Percentiles rank a stretch among this genome's conserved stretches.
phyloP scores from a whole-genome alignment of 1,140 invertebrate genomes.

The Argopecten irradians region DNA sequence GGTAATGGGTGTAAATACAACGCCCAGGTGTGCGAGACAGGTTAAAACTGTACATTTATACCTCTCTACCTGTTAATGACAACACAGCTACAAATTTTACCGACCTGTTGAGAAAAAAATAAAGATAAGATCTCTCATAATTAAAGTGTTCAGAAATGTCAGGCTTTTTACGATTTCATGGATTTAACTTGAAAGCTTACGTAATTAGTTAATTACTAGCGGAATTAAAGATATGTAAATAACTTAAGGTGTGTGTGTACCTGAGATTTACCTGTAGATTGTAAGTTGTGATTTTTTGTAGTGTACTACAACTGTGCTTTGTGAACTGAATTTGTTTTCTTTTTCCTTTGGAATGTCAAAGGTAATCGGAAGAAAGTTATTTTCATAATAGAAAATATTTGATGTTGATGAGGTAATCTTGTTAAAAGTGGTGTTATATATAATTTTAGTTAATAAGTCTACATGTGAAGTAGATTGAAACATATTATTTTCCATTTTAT shows the following conservation, averaged over 20 bases:
- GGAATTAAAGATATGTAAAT: slow-evolving; percentile 13
- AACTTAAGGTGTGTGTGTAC: not conserved
- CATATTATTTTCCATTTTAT: too few relatives aligned
- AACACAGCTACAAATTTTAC: not conserved
- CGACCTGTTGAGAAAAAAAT: not conserved
- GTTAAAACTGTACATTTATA: slow-evolving; percentile 17
- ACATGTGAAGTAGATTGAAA: too few relatives aligned
- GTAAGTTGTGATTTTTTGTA: not conserved
- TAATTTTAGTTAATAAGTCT: too few relatives aligned
- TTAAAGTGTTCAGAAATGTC: slow-evolving; percentile 2
- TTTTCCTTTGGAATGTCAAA: not conserved
- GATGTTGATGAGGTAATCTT: too few relatives aligned
- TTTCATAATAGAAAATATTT: not conserved
- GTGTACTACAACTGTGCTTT: too few relatives aligned
- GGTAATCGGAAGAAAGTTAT: not conserved
- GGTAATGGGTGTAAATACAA: not conserved
- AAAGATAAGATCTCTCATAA: not conserved
- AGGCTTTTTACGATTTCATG: not conserved
- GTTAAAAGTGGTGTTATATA: too few relatives aligned
- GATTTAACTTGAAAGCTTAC: slow-evolving; percentile 10
- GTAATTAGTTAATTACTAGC: not conserved
- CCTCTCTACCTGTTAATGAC: not conserved
- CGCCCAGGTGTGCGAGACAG: not conserved
- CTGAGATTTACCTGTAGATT: not conserved
- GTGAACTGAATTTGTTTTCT: not conserved